These are phyloP conservation scores for Myopa testacea DNA, from an alignment of 2,888 invertebrate genomes.

Conservation along the genomic window DNA sequence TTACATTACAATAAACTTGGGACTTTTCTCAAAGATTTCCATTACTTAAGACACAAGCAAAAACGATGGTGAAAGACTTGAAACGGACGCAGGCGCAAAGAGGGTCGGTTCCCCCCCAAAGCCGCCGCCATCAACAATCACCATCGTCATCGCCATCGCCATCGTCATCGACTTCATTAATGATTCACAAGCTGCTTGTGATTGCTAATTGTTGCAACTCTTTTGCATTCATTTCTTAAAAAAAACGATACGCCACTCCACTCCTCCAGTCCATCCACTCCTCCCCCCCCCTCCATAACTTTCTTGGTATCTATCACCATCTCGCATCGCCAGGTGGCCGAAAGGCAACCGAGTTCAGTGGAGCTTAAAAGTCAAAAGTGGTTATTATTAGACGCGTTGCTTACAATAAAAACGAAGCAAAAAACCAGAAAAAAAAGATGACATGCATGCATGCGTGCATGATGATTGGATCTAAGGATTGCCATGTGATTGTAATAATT, in stretches of 20 bases:
- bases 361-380: not conserved
- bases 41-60: not conserved
- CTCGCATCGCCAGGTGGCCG: not conserved
- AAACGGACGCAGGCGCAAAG: constrained; percentile 2
- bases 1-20: not conserved
- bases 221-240: not conserved
- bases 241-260: not conserved
- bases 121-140: not conserved
- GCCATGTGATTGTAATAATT: constrained; percentile 15
- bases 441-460: not conserved
- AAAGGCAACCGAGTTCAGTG: not conserved
- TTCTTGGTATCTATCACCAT: too few relatives aligned
- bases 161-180: too few relatives aligned
- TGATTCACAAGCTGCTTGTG: too few relatives aligned
- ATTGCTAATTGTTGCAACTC: constrained; percentile 6
- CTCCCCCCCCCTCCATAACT: too few relatives aligned
- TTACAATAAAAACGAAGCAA: not conserved
- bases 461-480: not conserved
- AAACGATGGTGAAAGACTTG: not conserved
- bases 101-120: not conserved
- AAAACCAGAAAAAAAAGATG: not conserved
- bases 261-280: too few relatives aligned
- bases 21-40: constrained; percentile 6
- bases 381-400: not conserved
- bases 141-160: not conserved